Evolutionary conservation across 2,888 invertebrate species (phyloP), one percentile per base, ranked within the genome.

Genomic region (Eristalinus sepulchralis): DNA sequence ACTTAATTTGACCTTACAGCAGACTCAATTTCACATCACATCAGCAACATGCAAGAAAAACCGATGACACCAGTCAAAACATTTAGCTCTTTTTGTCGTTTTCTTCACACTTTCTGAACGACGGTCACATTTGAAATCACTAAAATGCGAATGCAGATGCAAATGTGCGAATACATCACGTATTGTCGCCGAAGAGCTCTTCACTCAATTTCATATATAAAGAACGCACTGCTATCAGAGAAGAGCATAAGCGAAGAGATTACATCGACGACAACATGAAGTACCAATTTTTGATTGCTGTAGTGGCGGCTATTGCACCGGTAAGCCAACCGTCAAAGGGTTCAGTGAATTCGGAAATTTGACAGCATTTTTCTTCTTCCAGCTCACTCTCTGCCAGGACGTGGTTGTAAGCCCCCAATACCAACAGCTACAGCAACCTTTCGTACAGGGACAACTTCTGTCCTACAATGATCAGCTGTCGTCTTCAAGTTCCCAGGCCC

Each of bases 271-370:
- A 71, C 67, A 90, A 88, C 82, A 91, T 92, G 91, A 90, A 90
- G 89, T 89, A 89, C 88, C 89, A 89, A 89, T 89, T 91, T 81
- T 89, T 91, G 89, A 90, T 91, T 88, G 89, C 90, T 88, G 89
- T 92, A 72, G 89, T 91, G 71, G 90, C 91, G 88, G 89, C 91
- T 88, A 90, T 90, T 72, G 89, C 90, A 88, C 91, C 91, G 91
- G 91, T 92, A 91, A 87, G 91, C 91, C 76, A 70, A 11, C 17
- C 22, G 1, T 31, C 17, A 59, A 22, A 33, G 59, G 8, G 57
- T 11, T 57, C 10, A 6, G 47, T 17, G 11, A 10, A 39, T 31
- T 33, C 22, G 13, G 22, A 1, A 55, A 63, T 57, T 39, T 33
- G 63, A 63, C 11, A 79, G 64, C 22, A 20, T 68, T 70, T 77